Evolutionary conservation across 2,113 vertebrate genomes (phyloP).

Genomic region (Cheilinus undulatus): DNA sequence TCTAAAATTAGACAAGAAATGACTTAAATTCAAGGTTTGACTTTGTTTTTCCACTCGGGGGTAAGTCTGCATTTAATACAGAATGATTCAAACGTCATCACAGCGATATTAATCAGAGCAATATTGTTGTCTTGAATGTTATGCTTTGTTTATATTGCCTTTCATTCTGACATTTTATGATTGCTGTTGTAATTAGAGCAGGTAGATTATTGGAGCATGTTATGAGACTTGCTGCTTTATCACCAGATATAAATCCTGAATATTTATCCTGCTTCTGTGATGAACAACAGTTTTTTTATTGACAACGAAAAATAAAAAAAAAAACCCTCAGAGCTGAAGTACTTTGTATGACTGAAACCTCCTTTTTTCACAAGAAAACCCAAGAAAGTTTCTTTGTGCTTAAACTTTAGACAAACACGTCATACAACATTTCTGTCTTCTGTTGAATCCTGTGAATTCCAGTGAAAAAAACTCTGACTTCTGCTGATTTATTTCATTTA

Average conservation of each 20-base stretch:
- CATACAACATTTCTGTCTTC: constrained; percentile 24
- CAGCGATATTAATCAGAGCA: constrained; percentile 75
- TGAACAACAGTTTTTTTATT: constrained; percentile 80
- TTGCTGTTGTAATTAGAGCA: constrained; percentile 84
- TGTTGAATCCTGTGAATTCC: constrained; percentile 24
- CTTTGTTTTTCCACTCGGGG: constrained; percentile 27
- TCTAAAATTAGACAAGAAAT: constrained; percentile 24
- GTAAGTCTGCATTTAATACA: constrained; percentile 52
- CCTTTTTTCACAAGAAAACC: neutral
- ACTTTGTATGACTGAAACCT: constrained; percentile 31
- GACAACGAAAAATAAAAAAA: constrained; percentile 64
- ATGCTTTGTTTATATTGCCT: constrained; percentile 82
- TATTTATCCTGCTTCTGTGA: constrained; percentile 79
- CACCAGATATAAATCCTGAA: constrained; percentile 82
- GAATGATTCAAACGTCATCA: constrained; percentile 61
- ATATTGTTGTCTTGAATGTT: constrained; percentile 75
- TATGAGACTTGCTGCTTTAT: constrained; percentile 84
- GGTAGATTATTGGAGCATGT: constrained; percentile 83
- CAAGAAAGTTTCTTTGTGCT: neutral
- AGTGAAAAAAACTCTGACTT: neutral
- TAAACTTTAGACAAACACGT: constrained; percentile 4
- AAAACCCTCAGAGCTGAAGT: constrained; percentile 26
- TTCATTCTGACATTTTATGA: constrained; percentile 82
- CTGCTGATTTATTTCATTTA: neutral
- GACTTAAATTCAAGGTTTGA: constrained; percentile 2